Evolutionary conservation across 2,888 invertebrate species (phyloP), one percentile per base, ranked within the genome.

Genomic region (Cecidostiba fungosa): DNA sequence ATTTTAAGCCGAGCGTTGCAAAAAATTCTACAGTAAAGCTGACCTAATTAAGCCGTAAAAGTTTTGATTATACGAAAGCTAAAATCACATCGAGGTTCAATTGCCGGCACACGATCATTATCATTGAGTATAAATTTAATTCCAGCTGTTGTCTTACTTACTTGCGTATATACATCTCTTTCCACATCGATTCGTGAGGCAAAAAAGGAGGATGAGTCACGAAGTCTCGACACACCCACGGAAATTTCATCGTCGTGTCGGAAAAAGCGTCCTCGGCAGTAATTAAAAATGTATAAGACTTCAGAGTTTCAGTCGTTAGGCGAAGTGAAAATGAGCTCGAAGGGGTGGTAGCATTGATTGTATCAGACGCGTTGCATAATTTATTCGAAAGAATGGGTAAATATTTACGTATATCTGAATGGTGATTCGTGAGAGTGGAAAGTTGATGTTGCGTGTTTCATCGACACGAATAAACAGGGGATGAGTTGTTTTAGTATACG

Each of bases 401-500:
- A 78, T 47, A 78, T 78, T 78, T 47, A 66, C 8, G 26, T 23
- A 29, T 29, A 43, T 47, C 43, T 19, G n/a, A 62, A 78, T 78
- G n/a, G 47, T 19, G 29, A 39, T 26, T 36, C n/a, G 16, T 19
- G 26, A 43, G 39, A 8, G 26, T 16, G 76, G 32, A 47, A 26
- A 23, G 59, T 23, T 19, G n/a, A 10, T n/a, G 59, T 23, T 59
- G 59, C 59, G 59, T 59, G 59, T 59, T 59, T 23, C 19, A 23
- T 3, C 4, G 70, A 10, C 36, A n/a, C 10, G 8, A 70, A 70
- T n/a, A n/a, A n/a, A n/a, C n/a, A n/a, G n/a, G n/a, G n/a, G n/a
- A n/a, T n/a, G n/a, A n/a, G n/a, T n/a, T n/a, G n/a, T n/a, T n/a
- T n/a, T n/a, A n/a, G n/a, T n/a, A 8, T 6, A n/a, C 6, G 23